Conservation (phyloP, 1,140 invertebrate genomes). For the Epicauta chinensis region DNA sequence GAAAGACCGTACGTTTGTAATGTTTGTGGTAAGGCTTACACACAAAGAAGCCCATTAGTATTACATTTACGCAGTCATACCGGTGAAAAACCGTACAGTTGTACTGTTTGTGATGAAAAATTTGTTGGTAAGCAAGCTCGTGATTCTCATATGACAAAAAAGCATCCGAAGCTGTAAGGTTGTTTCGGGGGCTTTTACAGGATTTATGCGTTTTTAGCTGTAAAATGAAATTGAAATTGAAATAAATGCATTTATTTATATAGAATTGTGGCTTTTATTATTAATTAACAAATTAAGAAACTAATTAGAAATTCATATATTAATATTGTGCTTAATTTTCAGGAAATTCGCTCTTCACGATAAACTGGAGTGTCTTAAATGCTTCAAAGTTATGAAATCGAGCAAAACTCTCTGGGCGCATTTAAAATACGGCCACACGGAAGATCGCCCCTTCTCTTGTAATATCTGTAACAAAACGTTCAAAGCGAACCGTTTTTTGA, state of each 20-base stretch:
- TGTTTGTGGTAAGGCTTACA: slow-evolving; percentile 41
- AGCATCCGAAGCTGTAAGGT: too few species aligned
- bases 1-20: slow-evolving; percentile 24
- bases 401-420: slow-evolving; percentile 50
- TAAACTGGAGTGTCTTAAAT: slow-evolving; percentile 37
- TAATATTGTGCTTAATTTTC: not conserved
- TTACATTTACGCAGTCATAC: slow-evolving; percentile 63
- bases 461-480: slow-evolving; percentile 12
- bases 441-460: slow-evolving; percentile 55
- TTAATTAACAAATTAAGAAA: too few species aligned
- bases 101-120: slow-evolving; percentile 54
- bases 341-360: too few species aligned
- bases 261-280: too few species aligned
- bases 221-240: too few species aligned
- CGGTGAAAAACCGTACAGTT: slow-evolving; percentile 51
- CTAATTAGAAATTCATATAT: too few species aligned
- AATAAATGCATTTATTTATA: not conserved
- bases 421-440: slow-evolving; percentile 50
- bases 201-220: too few species aligned
- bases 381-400: slow-evolving; percentile 54
- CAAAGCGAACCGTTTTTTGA: slow-evolving; percentile 25
- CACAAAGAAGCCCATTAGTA: slow-evolving; percentile 63
- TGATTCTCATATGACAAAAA: too few species aligned
- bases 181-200: too few species aligned
- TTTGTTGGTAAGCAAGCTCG: too few species aligned